These are phyloP conservation scores for Urocolius indicus DNA, from an alignment of 2,113 vertebrate genomes.

Conservation along the genomic window DNA sequence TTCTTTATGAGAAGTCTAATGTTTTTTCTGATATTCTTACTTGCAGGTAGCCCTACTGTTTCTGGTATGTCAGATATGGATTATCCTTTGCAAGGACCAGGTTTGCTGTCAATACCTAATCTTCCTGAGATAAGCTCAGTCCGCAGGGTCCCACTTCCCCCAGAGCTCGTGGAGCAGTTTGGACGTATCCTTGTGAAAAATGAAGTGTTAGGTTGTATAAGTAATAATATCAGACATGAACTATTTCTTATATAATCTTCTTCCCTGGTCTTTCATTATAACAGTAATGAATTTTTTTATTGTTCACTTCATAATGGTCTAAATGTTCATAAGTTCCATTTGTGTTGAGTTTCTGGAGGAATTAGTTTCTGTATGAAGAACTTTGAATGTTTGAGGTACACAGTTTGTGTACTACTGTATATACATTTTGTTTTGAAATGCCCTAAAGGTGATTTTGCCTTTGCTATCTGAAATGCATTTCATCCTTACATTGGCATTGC, in stretches of 20 bases:
- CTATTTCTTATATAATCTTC: background rate
- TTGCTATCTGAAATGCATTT: background rate
- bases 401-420: background rate
- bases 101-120: slow-evolving; percentile 88
- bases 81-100: slow-evolving; percentile 94
- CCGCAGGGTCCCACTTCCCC: slow-evolving; percentile 91
- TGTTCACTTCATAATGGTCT: background rate
- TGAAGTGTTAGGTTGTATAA: background rate
- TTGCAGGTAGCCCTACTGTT: slow-evolving; percentile 88
- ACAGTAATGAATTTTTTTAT: background rate
- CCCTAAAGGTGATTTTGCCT: background rate
- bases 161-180: slow-evolving; percentile 96
- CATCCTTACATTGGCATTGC: slow-evolving; percentile 77
- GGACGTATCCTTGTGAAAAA: slow-evolving; percentile 91
- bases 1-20: background rate
- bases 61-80: slow-evolving; percentile 98
- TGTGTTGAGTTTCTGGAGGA: background rate
- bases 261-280: rapidly evolving
- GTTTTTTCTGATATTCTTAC: background rate
- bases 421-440: background rate
- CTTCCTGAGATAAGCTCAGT: slow-evolving; percentile 93
- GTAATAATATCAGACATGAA: background rate
- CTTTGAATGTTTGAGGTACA: background rate
- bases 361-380: background rate
- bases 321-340: background rate